These are phyloP conservation scores for Drosophila kepulauana DNA, from an alignment of 1,140 invertebrate species.

Conservation along the genomic window DNA sequence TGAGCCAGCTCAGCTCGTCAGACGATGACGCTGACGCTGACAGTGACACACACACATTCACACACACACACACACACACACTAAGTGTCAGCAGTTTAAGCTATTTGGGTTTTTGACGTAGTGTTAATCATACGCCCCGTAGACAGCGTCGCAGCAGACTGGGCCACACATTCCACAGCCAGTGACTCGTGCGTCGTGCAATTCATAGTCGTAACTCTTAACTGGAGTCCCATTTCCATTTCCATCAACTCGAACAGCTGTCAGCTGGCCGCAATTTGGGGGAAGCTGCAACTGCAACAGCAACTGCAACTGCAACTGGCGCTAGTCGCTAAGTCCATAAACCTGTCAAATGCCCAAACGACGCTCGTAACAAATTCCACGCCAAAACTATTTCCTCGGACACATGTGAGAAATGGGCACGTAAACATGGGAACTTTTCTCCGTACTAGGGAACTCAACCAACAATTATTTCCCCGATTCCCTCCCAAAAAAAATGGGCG, in stretches of 20 bases:
- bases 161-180: neutral
- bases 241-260: slow-evolving; percentile 31
- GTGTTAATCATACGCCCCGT: slow-evolving; percentile 50
- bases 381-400: slow-evolving; percentile 25
- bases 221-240: slow-evolving; percentile 11
- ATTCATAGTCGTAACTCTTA: slow-evolving; percentile 9
- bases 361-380: slow-evolving; percentile 24
- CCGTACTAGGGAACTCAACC: neutral
- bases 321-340: slow-evolving; percentile 25
- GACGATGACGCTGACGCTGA: neutral
- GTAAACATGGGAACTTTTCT: slow-evolving; percentile 14
- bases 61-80: neutral
- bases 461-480: neutral
- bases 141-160: slow-evolving; percentile 9
- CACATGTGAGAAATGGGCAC: slow-evolving; percentile 16
- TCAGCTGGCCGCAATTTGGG: slow-evolving; percentile 20
- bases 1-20: slow-evolving; percentile 3
- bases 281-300: slow-evolving; percentile 4
- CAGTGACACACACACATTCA: slow-evolving; percentile 6
- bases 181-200: neutral
- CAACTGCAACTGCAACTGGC: slow-evolving; percentile 21
- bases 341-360: slow-evolving; percentile 4
- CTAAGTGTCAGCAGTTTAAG: neutral
- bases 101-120: slow-evolving; percentile 17
- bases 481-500: neutral